Conservation (phyloP, 2,888 invertebrate genomes). For the Sphaerophoria taeniata region DNA sequence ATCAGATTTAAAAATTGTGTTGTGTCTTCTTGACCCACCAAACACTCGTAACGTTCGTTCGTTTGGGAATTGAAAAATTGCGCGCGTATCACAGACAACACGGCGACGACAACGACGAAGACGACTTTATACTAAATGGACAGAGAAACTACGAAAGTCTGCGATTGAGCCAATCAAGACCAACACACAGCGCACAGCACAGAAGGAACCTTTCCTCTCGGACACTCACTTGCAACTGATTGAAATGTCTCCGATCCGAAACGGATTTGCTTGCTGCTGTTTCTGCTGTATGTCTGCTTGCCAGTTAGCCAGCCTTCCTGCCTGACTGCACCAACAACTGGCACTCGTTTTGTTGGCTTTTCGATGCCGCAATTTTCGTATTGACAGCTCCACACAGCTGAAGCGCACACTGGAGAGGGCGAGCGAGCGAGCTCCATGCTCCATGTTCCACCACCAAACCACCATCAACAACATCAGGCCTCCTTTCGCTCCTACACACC, state of each 20-base stretch:
- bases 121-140: not conserved
- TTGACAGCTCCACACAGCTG: constrained; percentile 64
- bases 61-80: constrained; percentile 28
- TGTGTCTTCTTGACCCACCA: constrained; percentile 12
- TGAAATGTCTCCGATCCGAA: constrained; percentile 58
- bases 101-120: constrained; percentile 1
- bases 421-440: constrained; percentile 20
- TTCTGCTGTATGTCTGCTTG: not conserved
- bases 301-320: constrained; percentile 18
- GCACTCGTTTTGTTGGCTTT: constrained; percentile 66
- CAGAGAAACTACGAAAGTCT: constrained; percentile 55
- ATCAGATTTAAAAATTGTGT: not conserved
- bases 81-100: constrained; percentile 56
- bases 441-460: constrained; percentile 14
- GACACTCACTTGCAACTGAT: constrained; percentile 73
- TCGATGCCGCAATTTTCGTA: constrained; percentile 72
- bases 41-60: constrained; percentile 10
- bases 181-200: constrained; percentile 38
- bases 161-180: constrained; percentile 20
- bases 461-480: not conserved
- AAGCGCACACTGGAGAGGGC: constrained; percentile 21
- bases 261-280: constrained; percentile 57
- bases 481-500: constrained; percentile 33
- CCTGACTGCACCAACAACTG: constrained; percentile 49
- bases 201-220: constrained; percentile 66